Conservation (phyloP, 2,797 vertebrate species). For the Brachyrhaphis roseni region DNA sequence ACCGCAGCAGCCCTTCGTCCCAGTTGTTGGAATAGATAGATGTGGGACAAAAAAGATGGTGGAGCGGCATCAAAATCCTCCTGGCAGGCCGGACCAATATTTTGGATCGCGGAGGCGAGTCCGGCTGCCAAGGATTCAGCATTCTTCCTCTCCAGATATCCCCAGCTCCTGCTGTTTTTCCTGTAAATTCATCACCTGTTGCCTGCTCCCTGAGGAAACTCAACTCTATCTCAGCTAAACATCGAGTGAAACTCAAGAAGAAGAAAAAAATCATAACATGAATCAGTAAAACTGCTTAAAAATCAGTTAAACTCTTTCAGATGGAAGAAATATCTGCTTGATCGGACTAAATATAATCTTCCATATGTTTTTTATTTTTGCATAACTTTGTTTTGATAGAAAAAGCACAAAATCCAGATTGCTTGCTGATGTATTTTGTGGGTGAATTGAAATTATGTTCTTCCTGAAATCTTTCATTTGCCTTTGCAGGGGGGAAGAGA, state of each 20-base stretch:
- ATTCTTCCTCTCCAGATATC: constrained; percentile 27
- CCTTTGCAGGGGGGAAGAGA: background rate
- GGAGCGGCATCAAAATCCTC: constrained; percentile 42
- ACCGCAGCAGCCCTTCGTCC: constrained; percentile 36
- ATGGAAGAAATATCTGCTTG: background rate
- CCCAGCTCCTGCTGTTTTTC: constrained; percentile 29
- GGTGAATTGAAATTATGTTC: background rate
- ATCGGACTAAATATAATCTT: background rate
- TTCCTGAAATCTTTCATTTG: background rate
- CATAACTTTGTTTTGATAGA: background rate
- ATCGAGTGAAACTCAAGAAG: background rate
- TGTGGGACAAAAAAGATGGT: constrained; percentile 38
- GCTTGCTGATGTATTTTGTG: background rate
- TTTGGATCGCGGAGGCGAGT: constrained; percentile 30
- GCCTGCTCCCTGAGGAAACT: constrained; percentile 35
- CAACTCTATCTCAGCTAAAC: background rate
- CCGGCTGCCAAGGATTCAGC: constrained; percentile 46
- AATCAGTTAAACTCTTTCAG: background rate
- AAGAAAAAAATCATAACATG: background rate
- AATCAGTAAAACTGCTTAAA: background rate
- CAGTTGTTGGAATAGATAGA: constrained; percentile 62
- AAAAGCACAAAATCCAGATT: background rate
- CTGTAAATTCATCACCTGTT: constrained; percentile 50
- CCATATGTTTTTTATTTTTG: background rate
- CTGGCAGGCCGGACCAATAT: constrained; percentile 33